phyloP scores from a whole-genome alignment of 2,888 invertebrate species.

The Muschampia plurimacula region DNA sequence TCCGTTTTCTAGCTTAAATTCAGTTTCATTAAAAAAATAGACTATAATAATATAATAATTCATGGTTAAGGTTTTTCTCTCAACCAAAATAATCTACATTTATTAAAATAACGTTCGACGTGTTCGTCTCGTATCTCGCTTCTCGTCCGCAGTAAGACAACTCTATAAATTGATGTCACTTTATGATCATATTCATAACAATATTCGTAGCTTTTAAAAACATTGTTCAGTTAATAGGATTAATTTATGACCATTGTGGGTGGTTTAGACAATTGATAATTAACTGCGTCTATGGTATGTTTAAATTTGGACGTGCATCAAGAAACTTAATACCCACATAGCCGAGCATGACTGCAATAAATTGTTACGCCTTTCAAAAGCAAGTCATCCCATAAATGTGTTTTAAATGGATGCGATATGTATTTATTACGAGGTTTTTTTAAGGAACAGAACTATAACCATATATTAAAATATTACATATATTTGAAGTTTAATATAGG shows the following conservation, averaged over 20 bases:
- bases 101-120: not conserved
- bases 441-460: too few relatives aligned
- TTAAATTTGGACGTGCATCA: conserved; percentile 42
- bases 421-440: conserved; percentile 9
- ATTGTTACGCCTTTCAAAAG: conserved; percentile 22
- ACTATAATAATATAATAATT: too few relatives aligned
- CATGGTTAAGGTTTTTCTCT: not conserved
- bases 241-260: conserved; percentile 74
- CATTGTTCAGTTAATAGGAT: conserved; percentile 63
- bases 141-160: conserved; percentile 1
- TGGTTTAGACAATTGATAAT: conserved; percentile 68
- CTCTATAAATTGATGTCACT: conserved; percentile 52
- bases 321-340: conserved; percentile 39
- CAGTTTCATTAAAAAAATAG: too few relatives aligned
- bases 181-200: conserved; percentile 47
- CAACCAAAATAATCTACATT: not conserved
- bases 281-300: conserved; percentile 49
- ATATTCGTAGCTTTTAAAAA: conserved; percentile 48
- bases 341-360: conserved; percentile 18
- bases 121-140: not conserved
- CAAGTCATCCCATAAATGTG: conserved; percentile 23
- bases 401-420: conserved; percentile 23
- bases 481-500: too few relatives aligned
- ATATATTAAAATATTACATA: too few relatives aligned
- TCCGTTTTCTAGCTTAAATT: too few relatives aligned